Percentiles rank a stretch among this genome's conserved stretches.
Conservation (phyloP, 2,888 invertebrate species). For the Hypomecis atomaria region DNA sequence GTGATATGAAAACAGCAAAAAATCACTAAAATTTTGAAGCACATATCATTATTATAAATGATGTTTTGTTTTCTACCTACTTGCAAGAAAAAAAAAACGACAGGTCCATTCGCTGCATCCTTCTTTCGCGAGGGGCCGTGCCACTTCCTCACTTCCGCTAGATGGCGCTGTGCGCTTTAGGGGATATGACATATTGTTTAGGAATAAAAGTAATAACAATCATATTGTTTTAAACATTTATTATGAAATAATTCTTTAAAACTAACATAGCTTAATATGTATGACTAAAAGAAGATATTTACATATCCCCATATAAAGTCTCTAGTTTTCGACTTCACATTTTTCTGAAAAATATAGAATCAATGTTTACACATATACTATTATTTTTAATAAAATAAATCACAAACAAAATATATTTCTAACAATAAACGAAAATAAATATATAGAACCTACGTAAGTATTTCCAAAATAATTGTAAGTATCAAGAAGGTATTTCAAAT, state of each 20-base stretch:
- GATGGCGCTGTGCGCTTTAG: no score
- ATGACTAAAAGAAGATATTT: constrained; percentile 42
- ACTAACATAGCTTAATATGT: constrained; percentile 42
- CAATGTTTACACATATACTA: neutral
- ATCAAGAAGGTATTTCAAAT: neutral
- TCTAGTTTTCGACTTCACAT: neutral
- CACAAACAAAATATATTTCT: neutral
- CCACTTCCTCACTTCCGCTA: no score
- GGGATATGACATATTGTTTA: no score
- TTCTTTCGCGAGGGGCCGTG: no score
- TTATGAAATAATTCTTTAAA: constrained; percentile 16
- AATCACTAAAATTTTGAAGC: no score
- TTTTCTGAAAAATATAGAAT: neutral
- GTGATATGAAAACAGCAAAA: no score
- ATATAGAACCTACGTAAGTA: neutral
- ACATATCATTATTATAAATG: no score
- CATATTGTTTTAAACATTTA: constrained; percentile 1
- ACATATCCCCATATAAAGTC: neutral
- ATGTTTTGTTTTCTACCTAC: no score
- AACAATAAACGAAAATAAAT: constrained; percentile 7
- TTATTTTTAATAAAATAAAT: neutral
- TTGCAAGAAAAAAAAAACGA: no score
- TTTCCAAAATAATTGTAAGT: neutral
- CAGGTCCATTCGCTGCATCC: no score
- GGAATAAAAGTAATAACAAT: neutral